A percentile compares a stretch with the other conserved stretches of the same genome.
Evolutionary conservation across 2,888 invertebrate species (phyloP).

Genomic region (Diplolepis rosae): DNA sequence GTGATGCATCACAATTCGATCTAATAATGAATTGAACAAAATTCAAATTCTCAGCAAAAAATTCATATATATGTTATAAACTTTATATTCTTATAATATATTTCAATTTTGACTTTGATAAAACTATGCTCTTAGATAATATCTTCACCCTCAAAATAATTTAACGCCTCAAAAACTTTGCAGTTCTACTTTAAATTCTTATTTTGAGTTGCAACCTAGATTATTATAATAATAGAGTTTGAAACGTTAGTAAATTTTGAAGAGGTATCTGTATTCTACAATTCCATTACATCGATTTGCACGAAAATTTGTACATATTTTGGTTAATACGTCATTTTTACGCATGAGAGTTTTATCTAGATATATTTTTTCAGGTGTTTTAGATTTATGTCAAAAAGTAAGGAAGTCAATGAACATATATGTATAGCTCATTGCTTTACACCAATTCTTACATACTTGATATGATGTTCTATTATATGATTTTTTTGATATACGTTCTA

Average conservation of each 20-base stretch:
- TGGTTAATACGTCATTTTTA: neutral
- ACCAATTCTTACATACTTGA: neutral
- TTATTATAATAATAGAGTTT: neutral
- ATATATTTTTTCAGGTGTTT: neutral
- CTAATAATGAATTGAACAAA: neutral
- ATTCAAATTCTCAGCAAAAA: neutral
- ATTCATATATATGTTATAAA: constrained; percentile 22
- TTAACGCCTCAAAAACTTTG: neutral
- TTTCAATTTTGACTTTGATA: constrained; percentile 18
- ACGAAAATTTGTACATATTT: neutral
- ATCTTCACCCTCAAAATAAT: neutral
- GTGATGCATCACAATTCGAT: neutral
- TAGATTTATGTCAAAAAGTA: neutral
- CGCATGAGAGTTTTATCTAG: neutral
- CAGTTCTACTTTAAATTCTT: neutral
- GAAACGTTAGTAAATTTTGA: neutral
- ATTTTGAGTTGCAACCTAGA: neutral
- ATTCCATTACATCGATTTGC: constrained; percentile 8
- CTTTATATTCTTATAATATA: constrained; percentile 29
- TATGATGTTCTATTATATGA: constrained; percentile 4
- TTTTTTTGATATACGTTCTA: constrained; percentile 3
- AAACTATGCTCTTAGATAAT: constrained; percentile 1
- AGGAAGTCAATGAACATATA: neutral
- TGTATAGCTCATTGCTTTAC: constrained; percentile 3
- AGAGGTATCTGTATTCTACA: neutral